Evolutionary conservation across 2,888 invertebrate species (phyloP).

Genomic region (Ophonus ardosiacus): DNA sequence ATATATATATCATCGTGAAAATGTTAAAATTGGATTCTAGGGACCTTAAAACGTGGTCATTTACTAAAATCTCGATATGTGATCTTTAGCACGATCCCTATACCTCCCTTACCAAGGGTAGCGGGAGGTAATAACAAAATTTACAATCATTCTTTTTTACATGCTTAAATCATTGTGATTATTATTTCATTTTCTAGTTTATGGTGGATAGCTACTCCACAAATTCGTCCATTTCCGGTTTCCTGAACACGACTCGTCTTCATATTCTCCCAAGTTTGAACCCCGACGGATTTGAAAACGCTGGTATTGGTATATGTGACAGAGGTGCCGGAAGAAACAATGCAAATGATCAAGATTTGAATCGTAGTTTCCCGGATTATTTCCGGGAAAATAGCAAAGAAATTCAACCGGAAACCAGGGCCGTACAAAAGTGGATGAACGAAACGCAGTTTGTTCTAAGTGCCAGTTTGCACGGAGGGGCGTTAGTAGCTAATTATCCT

Average conservation of each 20-base stretch:
- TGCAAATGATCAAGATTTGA: slow-evolving; percentile 74
- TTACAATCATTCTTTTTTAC: too few relatives aligned
- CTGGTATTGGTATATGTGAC: slow-evolving; percentile 70
- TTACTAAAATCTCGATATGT: too few relatives aligned
- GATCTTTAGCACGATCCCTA: too few relatives aligned
- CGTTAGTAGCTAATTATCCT: slow-evolving; percentile 84
- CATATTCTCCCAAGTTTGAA: slow-evolving; percentile 87
- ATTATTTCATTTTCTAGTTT: slow-evolving; percentile 68
- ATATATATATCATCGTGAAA: too few relatives aligned
- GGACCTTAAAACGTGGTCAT: too few relatives aligned
- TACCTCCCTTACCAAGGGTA: too few relatives aligned
- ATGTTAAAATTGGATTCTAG: too few relatives aligned
- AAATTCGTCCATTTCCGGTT: slow-evolving; percentile 77
- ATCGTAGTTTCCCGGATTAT: slow-evolving; percentile 82
- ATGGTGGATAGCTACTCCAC: slow-evolving; percentile 74
- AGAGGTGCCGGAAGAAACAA: slow-evolving; percentile 71
- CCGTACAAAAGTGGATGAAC: slow-evolving; percentile 80
- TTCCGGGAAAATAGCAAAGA: slow-evolving; percentile 74
- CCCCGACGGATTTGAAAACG: slow-evolving; percentile 82
- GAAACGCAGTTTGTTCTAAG: slow-evolving; percentile 80
- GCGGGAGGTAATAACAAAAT: too few relatives aligned
- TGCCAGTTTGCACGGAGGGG: slow-evolving; percentile 82
- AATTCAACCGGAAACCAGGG: slow-evolving; percentile 79
- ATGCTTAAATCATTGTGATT: too few relatives aligned
- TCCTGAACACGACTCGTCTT: slow-evolving; percentile 83